Conservation (phyloP, 2,113 vertebrate species). For the Clarias magur region DNA sequence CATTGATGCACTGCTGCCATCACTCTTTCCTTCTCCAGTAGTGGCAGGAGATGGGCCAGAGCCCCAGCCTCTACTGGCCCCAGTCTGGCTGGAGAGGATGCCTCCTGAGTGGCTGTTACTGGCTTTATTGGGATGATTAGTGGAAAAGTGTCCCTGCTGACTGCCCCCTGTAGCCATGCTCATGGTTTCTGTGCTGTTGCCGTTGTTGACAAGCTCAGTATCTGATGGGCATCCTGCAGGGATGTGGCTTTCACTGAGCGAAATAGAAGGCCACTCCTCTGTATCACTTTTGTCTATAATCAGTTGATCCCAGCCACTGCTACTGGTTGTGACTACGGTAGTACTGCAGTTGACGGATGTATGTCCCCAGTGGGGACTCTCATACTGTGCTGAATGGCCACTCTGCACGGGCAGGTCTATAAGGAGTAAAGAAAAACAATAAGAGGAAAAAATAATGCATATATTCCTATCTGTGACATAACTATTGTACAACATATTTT, state of each 20-base stretch:
- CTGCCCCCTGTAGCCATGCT: slow-evolving; percentile 94
- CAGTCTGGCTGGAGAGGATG: slow-evolving; percentile 72
- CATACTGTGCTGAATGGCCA: slow-evolving; percentile 91
- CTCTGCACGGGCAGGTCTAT: slow-evolving; percentile 84
- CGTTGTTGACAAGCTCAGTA: slow-evolving; percentile 85
- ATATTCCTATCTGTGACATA: not conserved
- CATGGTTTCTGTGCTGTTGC: slow-evolving; percentile 70
- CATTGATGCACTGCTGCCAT: slow-evolving; percentile 75
- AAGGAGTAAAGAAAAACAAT: slow-evolving; percentile 58
- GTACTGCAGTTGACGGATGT: slow-evolving; percentile 84
- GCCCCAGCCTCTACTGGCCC: slow-evolving; percentile 82
- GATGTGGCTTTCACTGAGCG: slow-evolving; percentile 76
- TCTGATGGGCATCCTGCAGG: slow-evolving; percentile 88
- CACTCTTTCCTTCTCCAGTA: slow-evolving; percentile 85
- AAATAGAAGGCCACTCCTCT: slow-evolving; percentile 92
- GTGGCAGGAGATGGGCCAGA: slow-evolving; percentile 80
- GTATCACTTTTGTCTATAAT: slow-evolving; percentile 88
- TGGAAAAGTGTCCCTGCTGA: slow-evolving; percentile 87
- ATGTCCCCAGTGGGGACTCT: slow-evolving; percentile 91
- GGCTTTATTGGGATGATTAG: slow-evolving; percentile 84
- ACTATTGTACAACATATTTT: not conserved
- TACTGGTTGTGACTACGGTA: slow-evolving; percentile 72
- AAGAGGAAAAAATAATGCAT: not conserved
- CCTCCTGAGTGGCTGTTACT: slow-evolving; percentile 80
- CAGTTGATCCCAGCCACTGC: slow-evolving; percentile 91